These are phyloP conservation scores for Merodon equestris DNA, from an alignment of 2,888 invertebrate genomes.

Conservation along the genomic window DNA sequence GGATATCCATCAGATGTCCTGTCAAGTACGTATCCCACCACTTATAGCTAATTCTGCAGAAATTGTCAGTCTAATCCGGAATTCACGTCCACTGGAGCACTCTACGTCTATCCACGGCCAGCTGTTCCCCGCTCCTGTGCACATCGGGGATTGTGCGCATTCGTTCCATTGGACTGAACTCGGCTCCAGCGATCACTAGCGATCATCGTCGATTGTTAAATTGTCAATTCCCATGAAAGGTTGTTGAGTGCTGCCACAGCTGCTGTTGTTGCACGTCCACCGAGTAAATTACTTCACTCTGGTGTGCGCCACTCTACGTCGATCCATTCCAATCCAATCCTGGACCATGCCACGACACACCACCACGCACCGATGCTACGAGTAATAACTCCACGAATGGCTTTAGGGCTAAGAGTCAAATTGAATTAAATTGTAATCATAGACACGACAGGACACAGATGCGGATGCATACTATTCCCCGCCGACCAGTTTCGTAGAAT, in stretches of 20 bases:
- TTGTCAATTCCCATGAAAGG: slow-evolving; percentile 51
- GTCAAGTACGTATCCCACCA: slow-evolving; percentile 31
- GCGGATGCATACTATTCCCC: no score
- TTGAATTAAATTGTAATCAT: slow-evolving; percentile 41
- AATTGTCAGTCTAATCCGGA: slow-evolving; percentile 11
- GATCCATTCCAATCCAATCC: no score
- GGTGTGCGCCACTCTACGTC: no score
- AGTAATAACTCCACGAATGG: slow-evolving; percentile 47
- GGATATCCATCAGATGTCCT: slow-evolving; percentile 1
- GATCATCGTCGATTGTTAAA: slow-evolving; percentile 53
- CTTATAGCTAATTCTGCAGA: slow-evolving; percentile 34
- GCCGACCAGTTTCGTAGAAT: no score
- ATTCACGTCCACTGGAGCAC: slow-evolving; percentile 11
- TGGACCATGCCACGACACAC: neutral
- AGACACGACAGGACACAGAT: neutral
- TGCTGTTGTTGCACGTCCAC: slow-evolving; percentile 10
- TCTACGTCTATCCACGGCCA: slow-evolving; percentile 17
- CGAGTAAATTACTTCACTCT: neutral
- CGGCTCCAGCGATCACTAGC: slow-evolving; percentile 24
- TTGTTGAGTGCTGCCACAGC: slow-evolving; percentile 31
- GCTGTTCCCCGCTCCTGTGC: no score
- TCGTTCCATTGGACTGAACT: slow-evolving; percentile 49
- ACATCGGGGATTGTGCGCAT: slow-evolving; percentile 33
- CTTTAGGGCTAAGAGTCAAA: slow-evolving; percentile 46
- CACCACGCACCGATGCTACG: neutral